Percentiles rank a stretch among this genome's conserved stretches.
phyloP scores from a whole-genome alignment of 2,797 vertebrate genomes.

The Heteromormyrus szaboi region DNA sequence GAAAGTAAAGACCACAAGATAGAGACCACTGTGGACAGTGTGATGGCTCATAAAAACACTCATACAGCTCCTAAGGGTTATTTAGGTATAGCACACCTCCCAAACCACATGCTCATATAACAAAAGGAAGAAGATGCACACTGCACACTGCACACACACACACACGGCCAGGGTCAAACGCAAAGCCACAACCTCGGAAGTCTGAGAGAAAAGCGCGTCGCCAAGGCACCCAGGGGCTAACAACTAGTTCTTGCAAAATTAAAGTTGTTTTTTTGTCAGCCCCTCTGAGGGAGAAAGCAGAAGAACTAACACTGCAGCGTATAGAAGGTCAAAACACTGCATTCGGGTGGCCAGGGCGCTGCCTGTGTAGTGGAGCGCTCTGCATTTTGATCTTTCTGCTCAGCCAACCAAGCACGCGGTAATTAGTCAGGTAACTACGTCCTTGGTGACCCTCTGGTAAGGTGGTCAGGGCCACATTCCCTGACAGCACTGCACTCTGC shows the following conservation, averaged over 20 bases:
- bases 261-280: neutral
- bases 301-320: neutral
- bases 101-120: neutral
- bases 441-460: neutral
- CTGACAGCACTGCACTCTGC: neutral
- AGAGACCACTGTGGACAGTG: neutral
- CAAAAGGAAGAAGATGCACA: neutral
- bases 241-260: neutral
- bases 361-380: neutral
- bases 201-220: neutral
- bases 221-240: neutral
- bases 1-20: neutral
- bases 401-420: neutral
- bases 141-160: neutral
- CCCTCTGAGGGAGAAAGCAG: neutral
- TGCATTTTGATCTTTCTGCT: neutral
- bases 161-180: neutral
- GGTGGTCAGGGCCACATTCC: neutral
- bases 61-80: neutral
- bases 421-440: neutral
- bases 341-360: neutral
- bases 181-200: neutral
- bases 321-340: neutral
- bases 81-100: neutral
- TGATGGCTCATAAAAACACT: neutral